Evolutionary conservation across 2,113 vertebrate species (phyloP).

Genomic region (Tetraodon nigroviridis): DNA sequence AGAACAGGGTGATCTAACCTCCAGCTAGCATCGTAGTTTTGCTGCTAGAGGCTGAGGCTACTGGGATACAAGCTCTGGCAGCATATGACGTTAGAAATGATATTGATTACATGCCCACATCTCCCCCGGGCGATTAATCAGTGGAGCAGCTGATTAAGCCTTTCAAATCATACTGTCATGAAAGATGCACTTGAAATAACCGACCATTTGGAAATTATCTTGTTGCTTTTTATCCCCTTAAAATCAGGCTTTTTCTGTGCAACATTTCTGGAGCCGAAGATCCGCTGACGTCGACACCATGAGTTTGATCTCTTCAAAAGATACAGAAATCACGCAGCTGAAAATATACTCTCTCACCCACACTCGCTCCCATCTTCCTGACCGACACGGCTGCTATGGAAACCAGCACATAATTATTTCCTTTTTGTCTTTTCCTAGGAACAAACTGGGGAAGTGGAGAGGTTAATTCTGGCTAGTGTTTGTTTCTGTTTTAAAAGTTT

Average conservation of each 20-base stretch:
- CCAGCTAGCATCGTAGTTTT: neutral
- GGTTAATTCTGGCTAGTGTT: neutral
- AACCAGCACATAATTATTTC: conserved; percentile 28
- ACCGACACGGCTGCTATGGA: conserved; percentile 51
- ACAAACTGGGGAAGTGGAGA: conserved; percentile 1
- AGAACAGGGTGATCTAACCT: neutral
- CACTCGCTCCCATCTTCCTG: conserved; percentile 9
- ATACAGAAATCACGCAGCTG: neutral
- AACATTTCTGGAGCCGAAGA: too few species aligned
- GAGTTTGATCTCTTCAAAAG: too few species aligned
- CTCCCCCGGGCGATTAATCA: conserved; percentile 24
- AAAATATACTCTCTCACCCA: neutral
- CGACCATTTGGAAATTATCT: too few species aligned
- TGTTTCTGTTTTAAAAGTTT: neutral
- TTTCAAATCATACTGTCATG: neutral
- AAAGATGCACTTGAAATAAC: too few species aligned
- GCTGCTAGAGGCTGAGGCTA: neutral
- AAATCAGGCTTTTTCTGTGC: too few species aligned
- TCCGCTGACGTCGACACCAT: too few species aligned
- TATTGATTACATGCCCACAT: conserved; percentile 37
- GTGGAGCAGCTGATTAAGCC: conserved; percentile 1
- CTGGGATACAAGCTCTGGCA: neutral
- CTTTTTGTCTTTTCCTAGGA: conserved; percentile 6
- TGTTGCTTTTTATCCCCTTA: too few species aligned
- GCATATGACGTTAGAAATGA: conserved; percentile 28